These are phyloP conservation scores for Tinamus major DNA, from an alignment of 2,797 vertebrate species.

Conservation along the genomic window DNA sequence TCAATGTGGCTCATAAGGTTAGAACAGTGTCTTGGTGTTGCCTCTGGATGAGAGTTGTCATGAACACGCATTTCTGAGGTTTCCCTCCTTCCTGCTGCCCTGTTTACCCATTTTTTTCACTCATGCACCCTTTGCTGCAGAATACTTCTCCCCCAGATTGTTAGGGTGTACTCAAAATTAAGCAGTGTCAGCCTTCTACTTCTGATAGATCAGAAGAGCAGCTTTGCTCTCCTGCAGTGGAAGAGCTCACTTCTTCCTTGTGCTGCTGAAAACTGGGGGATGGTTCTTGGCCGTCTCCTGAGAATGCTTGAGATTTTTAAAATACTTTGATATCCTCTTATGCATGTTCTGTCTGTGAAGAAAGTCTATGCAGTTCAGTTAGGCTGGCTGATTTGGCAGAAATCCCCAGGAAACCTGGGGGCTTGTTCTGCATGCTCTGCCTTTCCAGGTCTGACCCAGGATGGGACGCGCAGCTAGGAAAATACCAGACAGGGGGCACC, in stretches of 20 bases:
- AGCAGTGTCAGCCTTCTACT: background rate
- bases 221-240: background rate
- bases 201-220: background rate
- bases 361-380: background rate
- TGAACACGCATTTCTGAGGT: background rate
- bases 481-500: background rate
- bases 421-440: background rate
- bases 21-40: background rate
- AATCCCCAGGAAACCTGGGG: background rate
- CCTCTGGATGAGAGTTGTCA: background rate
- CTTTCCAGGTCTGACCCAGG: background rate
- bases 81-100: background rate
- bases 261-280: background rate
- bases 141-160: background rate
- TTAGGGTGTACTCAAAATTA: background rate
- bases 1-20: background rate
- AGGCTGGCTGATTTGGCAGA: background rate
- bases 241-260: background rate
- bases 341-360: background rate
- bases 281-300: background rate
- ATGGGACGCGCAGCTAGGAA: too few relatives aligned
- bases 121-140: background rate
- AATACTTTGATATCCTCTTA: background rate
- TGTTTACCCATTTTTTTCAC: background rate
- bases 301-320: background rate